Percentiles rank a stretch among this genome's conserved stretches.
Conservation (phyloP, 2,113 vertebrate genomes). For the Lota lota region DNA sequence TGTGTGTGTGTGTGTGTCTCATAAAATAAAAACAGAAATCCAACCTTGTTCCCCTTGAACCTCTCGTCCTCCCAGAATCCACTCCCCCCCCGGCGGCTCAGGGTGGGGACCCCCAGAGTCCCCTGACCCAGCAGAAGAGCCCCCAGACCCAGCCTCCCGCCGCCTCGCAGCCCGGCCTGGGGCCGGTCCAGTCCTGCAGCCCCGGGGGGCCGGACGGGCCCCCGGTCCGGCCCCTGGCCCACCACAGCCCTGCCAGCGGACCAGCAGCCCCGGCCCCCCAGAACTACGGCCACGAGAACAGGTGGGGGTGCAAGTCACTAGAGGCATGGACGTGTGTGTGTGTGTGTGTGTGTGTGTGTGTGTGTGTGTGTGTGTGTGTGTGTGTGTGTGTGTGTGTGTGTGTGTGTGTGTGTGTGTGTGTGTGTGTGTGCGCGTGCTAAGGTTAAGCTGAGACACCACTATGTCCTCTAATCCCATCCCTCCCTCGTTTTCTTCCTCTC, state of each 20-base stretch:
- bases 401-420: too few species aligned
- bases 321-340: too few species aligned
- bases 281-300: constrained; percentile 88
- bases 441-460: too few species aligned
- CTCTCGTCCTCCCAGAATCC: not conserved
- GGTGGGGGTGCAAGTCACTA: too few species aligned
- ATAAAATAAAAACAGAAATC: too few species aligned
- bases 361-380: too few species aligned
- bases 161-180: constrained; percentile 71
- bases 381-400: too few species aligned
- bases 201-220: constrained; percentile 73
- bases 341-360: too few species aligned
- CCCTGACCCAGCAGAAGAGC: constrained; percentile 88
- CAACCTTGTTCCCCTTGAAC: not conserved
- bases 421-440: too few species aligned
- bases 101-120: constrained; percentile 18
- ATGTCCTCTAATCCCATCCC: too few species aligned
- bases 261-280: constrained; percentile 80
- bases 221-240: constrained; percentile 74
- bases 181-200: constrained; percentile 70
- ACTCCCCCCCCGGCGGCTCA: constrained; percentile 80
- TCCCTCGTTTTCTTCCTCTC: too few species aligned
- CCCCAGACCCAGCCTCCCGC: constrained; percentile 82
- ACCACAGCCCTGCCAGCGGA: constrained; percentile 75
- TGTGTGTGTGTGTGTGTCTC: too few species aligned